Evolutionary conservation across 2,113 vertebrate species (phyloP).

Genomic region (Vanacampus margaritifer): DNA sequence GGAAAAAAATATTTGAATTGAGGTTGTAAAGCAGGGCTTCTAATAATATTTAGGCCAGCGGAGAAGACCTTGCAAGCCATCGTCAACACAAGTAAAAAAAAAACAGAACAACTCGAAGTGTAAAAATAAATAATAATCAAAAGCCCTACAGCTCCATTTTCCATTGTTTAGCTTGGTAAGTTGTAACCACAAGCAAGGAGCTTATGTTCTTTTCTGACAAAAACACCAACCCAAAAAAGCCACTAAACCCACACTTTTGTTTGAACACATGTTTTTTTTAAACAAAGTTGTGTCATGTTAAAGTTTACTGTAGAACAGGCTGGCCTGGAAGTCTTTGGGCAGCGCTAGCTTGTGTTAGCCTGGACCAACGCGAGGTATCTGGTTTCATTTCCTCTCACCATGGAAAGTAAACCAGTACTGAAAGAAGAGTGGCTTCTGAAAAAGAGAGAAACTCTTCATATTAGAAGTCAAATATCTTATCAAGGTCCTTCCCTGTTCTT

Average conservation of each 20-base stretch:
- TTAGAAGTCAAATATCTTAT: conserved; percentile 2
- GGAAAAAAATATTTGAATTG: no score
- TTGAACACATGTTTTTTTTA: neutral
- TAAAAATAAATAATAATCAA: no score
- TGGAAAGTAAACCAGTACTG: neutral
- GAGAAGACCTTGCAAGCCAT: no score
- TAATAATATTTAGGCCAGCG: no score
- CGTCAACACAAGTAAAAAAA: no score
- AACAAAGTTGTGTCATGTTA: neutral
- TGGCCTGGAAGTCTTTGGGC: neutral
- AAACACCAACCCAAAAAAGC: neutral
- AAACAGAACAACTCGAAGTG: no score
- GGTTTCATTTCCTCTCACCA: neutral
- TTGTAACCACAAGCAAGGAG: no score
- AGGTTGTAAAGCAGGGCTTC: no score
- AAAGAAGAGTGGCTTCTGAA: neutral
- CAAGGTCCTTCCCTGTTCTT: conserved; percentile 18
- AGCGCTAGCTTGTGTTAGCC: neutral
- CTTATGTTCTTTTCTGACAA: neutral
- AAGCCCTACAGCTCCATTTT: no score
- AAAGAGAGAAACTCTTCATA: neutral
- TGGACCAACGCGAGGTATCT: neutral
- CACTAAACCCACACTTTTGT: neutral
- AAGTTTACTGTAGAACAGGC: neutral
- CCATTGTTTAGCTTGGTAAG: no score